Conservation (phyloP, 2,888 invertebrate species). For the Deroplatys truncata region DNA sequence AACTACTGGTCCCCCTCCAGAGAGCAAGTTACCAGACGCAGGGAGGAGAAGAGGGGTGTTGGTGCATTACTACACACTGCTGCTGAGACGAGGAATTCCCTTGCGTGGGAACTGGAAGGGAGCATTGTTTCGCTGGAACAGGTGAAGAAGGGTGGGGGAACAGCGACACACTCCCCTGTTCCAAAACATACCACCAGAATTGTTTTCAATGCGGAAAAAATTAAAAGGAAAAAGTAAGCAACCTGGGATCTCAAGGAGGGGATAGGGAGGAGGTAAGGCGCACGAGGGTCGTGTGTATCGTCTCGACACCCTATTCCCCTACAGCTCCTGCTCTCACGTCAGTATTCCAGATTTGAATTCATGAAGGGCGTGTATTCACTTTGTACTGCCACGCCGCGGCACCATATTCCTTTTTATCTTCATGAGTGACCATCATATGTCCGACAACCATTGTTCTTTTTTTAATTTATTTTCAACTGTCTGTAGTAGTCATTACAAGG, state of each 20-base stretch:
- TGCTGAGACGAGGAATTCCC: not conserved
- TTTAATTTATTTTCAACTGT: too few relatives aligned
- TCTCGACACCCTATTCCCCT: not conserved
- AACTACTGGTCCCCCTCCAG: not conserved
- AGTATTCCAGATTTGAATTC: not conserved
- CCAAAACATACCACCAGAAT: not conserved
- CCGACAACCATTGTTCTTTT: too few relatives aligned
- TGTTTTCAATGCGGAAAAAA: not conserved
- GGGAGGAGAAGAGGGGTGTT: not conserved
- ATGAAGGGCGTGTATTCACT: too few relatives aligned
- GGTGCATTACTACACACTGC: slow-evolving; percentile 6
- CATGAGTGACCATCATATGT: too few relatives aligned
- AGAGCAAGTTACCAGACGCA: slow-evolving; percentile 1
- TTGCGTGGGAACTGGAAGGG: not conserved
- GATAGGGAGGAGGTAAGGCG: not conserved
- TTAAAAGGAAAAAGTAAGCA: not conserved
- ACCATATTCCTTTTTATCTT: too few relatives aligned
- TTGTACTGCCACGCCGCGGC: too few relatives aligned
- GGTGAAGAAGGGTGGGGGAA: not conserved
- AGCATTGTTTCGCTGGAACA: slow-evolving; percentile 7
- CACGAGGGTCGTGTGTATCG: slow-evolving; percentile 1
- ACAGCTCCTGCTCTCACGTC: not conserved
- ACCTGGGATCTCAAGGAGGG: not conserved
- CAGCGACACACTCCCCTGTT: not conserved
- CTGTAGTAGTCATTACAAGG: too few relatives aligned